Conservation (phyloP, 1,140 invertebrate genomes). For the Eubasilissa regina region DNA sequence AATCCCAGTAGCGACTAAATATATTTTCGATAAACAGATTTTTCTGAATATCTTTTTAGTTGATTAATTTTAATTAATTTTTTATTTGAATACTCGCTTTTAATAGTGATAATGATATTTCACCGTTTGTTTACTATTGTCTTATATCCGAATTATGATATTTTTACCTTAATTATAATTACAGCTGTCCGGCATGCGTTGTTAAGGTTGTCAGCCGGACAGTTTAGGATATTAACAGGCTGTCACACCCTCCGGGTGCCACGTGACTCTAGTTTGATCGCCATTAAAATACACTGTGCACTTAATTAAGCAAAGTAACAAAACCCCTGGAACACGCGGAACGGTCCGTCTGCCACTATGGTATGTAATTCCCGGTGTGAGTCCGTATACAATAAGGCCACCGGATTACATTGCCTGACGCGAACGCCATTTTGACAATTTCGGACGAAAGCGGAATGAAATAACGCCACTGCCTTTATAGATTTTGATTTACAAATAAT, state of each 20-base stretch:
- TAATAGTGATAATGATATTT: constrained; percentile 1
- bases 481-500: not conserved
- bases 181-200: constrained; percentile 19
- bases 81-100: too few species aligned
- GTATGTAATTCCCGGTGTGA: constrained; percentile 55
- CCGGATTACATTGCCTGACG: not conserved
- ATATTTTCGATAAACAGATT: too few species aligned
- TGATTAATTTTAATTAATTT: too few species aligned
- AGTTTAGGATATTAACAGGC: constrained; percentile 39
- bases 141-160: constrained; percentile 7
- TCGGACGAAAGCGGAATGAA: not conserved
- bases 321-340: constrained; percentile 41
- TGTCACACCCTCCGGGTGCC: constrained; percentile 43
- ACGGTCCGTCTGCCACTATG: constrained; percentile 14
- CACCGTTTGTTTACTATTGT: constrained; percentile 6
- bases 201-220: constrained; percentile 8
- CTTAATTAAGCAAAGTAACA: constrained; percentile 58
- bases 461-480: too few species aligned
- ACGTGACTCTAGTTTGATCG: constrained; percentile 49
- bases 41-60: too few species aligned
- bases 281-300: constrained; percentile 54
- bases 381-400: constrained; percentile 25
- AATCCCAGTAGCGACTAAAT: too few species aligned
- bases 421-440: constrained; percentile 25
- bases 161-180: constrained; percentile 38